Evolutionary conservation across 2,797 vertebrate genomes (phyloP).

Genomic region (Sciurus carolinensis): DNA sequence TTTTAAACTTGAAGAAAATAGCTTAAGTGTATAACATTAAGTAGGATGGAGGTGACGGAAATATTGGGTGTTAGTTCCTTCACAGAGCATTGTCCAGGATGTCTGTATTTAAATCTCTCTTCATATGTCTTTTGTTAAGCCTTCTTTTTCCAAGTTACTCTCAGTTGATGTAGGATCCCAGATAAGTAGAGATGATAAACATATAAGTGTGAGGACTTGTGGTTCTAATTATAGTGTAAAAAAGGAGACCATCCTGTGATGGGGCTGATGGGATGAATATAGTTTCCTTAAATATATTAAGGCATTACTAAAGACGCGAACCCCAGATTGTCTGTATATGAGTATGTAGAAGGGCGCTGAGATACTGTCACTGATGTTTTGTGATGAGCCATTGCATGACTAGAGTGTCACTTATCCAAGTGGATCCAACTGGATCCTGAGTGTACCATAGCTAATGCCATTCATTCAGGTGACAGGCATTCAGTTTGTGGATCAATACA

Average conservation of each 20-base stretch:
- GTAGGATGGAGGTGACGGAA: neutral
- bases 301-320: neutral
- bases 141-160: neutral
- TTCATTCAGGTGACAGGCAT: neutral
- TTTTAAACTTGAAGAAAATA: constrained; percentile 4
- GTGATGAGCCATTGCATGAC: neutral
- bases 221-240: neutral
- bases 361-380: neutral
- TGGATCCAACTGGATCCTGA: neutral
- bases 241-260: neutral
- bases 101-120: neutral
- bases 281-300: neutral
- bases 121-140: neutral
- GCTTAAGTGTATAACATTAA: neutral
- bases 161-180: neutral
- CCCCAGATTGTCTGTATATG: neutral
- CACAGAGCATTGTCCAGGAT: neutral
- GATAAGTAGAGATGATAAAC: neutral
- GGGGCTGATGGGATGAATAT: neutral
- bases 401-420: neutral
- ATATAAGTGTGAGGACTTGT: neutral
- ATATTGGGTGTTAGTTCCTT: neutral
- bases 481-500: neutral
- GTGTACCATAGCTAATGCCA: neutral
- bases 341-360: neutral